Evolutionary conservation across 2,113 vertebrate species (phyloP).

Genomic region (Rhadina sibilatrix): DNA sequence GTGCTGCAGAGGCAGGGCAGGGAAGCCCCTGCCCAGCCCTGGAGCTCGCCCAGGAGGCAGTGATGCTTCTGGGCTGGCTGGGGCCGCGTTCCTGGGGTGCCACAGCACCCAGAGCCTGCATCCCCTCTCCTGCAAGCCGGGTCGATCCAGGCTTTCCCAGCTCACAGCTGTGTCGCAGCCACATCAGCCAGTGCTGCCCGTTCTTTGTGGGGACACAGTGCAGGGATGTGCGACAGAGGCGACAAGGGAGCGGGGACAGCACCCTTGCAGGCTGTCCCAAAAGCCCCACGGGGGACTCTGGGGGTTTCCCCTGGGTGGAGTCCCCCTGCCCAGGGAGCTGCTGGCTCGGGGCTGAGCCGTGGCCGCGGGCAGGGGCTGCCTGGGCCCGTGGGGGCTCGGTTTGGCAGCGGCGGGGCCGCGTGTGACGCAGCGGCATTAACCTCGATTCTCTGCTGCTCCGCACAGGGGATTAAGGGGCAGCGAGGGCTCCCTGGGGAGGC

Average conservation of each 20-base stretch:
- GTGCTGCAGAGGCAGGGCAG: neutral
- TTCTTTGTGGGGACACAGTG: neutral
- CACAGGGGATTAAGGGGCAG: slow-evolving; percentile 48
- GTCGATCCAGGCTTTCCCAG: neutral
- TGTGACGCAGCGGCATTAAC: slow-evolving; percentile 65
- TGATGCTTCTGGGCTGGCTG: neutral
- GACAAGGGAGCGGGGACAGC: neutral
- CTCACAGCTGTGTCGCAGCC: neutral
- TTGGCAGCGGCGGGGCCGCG: neutral
- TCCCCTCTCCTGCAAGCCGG: fast-evolving
- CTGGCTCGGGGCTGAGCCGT: neutral
- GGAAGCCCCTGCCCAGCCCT: neutral
- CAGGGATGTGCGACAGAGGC: neutral
- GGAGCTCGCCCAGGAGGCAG: neutral
- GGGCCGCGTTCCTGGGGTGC: neutral
- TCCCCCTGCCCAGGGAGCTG: neutral
- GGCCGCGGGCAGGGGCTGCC: neutral
- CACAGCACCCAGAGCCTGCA: fast-evolving
- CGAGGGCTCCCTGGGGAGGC: neutral
- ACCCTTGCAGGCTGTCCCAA: neutral
- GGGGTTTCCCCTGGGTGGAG: neutral
- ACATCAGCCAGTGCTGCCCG: neutral
- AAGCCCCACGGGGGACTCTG: neutral
- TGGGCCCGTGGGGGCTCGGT: neutral
- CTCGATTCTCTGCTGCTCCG: slow-evolving; percentile 11